Percentiles rank a stretch among this genome's conserved stretches.
Conservation (phyloP, 2,113 vertebrate species). For the Fulica atra region DNA sequence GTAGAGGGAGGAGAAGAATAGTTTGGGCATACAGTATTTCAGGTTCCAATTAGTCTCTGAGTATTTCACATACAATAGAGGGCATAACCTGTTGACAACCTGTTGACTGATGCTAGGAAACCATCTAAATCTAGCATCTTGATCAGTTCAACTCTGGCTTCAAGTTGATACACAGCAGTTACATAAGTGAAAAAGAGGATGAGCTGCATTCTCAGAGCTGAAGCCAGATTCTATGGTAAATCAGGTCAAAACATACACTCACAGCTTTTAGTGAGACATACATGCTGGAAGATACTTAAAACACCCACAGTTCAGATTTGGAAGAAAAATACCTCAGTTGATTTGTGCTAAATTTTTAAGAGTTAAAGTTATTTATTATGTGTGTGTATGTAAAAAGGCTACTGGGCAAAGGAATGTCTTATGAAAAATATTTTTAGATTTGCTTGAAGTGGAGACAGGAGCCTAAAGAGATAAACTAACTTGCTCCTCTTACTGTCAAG, state of each 20-base stretch:
- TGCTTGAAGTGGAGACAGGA: background rate
- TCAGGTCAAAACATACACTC: background rate
- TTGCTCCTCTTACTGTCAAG: background rate
- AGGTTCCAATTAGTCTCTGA: background rate
- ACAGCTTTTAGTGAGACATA: background rate
- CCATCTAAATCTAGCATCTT: background rate
- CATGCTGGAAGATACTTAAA: background rate
- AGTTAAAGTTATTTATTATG: background rate
- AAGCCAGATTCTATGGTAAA: background rate
- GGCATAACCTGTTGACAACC: background rate
- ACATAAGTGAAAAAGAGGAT: background rate
- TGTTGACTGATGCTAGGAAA: background rate
- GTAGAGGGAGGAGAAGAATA: accelerated
- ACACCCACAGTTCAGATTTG: background rate
- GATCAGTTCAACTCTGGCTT: background rate
- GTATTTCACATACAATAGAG: background rate
- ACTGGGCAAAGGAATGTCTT: background rate
- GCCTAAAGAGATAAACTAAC: background rate
- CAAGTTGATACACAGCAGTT: background rate
- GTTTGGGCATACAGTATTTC: background rate
- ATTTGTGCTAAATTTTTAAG: background rate
- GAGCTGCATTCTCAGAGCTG: background rate
- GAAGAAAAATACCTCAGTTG: background rate
- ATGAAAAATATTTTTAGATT: background rate
- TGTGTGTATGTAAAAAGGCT: background rate